Evolutionary conservation across 2,888 invertebrate genomes (phyloP).

Genomic region (Nezara viridula): DNA sequence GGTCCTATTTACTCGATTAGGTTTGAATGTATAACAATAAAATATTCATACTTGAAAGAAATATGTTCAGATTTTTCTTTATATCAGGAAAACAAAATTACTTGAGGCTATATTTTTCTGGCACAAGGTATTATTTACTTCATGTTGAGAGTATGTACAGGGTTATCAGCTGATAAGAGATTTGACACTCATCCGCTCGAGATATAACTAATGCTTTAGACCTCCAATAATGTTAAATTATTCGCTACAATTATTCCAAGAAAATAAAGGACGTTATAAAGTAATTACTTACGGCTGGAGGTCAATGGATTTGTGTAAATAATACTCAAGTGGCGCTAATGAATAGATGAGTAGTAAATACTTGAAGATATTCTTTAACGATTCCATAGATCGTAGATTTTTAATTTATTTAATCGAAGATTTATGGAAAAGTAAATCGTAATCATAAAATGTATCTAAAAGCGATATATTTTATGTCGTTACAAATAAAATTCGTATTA

Average conservation of each 20-base stretch:
- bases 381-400: no score
- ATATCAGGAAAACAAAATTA: neutral
- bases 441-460: neutral
- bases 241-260: neutral
- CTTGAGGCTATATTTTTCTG: neutral
- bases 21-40: no score
- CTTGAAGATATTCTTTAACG: no score
- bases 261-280: neutral
- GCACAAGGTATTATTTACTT: neutral
- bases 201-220: neutral
- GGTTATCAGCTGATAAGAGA: neutral
- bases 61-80: neutral
- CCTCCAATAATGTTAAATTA: neutral
- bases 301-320: slow-evolving; percentile 3
- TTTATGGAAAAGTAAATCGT: no score
- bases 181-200: neutral
- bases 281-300: neutral
- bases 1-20: no score
- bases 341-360: neutral
- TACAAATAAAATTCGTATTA: no score
- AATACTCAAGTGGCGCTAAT: neutral
- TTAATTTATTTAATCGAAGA: no score
- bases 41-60: neutral
- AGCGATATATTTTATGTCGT: neutral
- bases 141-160: neutral